A percentile compares a stretch with the other conserved stretches of the same genome.
Conservation (phyloP, 2,113 vertebrate genomes). For the Carassius auratus region DNA sequence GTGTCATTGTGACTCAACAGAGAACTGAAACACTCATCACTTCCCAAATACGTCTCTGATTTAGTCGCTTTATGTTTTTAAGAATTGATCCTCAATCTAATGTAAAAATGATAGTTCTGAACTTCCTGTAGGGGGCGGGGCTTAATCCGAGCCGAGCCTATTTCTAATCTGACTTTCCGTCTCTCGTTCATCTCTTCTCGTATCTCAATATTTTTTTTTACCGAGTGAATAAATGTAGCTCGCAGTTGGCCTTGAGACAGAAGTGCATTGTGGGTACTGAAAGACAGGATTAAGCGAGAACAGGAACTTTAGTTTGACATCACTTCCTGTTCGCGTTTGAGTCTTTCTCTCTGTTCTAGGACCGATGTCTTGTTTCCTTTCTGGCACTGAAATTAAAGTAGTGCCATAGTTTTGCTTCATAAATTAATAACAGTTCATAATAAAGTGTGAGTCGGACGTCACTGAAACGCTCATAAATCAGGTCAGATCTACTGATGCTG, state of each 20-base stretch:
- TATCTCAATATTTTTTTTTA: too few species aligned
- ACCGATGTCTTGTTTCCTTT: not conserved
- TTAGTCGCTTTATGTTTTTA: not conserved
- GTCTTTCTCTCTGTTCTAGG: not conserved
- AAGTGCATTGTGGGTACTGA: constrained; percentile 1
- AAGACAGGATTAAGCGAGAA: not conserved
- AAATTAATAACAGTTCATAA: too few species aligned
- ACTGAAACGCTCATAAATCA: not conserved
- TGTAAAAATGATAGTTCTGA: too few species aligned
- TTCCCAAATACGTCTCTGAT: too few species aligned
- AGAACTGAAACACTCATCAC: too few species aligned
- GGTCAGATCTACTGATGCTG: not conserved
- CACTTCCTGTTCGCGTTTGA: not conserved
- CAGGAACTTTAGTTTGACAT: not conserved
- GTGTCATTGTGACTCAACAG: too few species aligned
- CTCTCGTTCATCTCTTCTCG: too few species aligned
- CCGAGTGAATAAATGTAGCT: too few species aligned
- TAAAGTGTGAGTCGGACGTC: not conserved
- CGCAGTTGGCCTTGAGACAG: not conserved
- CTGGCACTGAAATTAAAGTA: not conserved
- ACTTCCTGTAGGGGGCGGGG: too few species aligned
- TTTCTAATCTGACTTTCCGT: too few species aligned
- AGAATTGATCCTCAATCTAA: too few species aligned
- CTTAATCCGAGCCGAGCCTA: too few species aligned
- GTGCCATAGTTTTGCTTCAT: not conserved